Evolutionary conservation across 1,140 invertebrate species (phyloP), one percentile per base, ranked within the genome.

Genomic region (Drosophila equinoxialis): DNA sequence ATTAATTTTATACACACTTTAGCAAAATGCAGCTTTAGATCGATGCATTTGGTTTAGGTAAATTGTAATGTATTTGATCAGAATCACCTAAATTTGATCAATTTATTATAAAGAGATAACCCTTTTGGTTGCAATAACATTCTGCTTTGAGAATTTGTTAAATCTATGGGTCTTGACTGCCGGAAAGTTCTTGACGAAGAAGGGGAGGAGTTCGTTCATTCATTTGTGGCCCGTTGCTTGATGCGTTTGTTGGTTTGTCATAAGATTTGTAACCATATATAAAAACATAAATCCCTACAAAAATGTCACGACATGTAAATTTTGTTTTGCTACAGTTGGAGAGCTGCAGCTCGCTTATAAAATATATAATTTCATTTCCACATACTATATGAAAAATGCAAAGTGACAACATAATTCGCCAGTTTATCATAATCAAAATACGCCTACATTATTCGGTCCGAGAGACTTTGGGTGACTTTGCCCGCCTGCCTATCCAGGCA

Each of bases 391-490:
- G 84, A 89, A 89, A 87, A 90, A 90, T 90, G 89, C 83, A 90
- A 90, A 90, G 83, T 90, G 89, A 90, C 89, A 90, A 90, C 89
- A 90, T 90, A 90, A 90, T 90, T 90, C 89, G 89, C 89, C 89
- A 90, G 89, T 90, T 91, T 90, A 90, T 90, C 89, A 90, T 90
- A 90, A 90, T 90, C 89, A 90, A 90, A 87, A 90, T 84, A 90
- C 89, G 89, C 89, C 89, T 84, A 90, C 89, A 89, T 87, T 85
- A 71, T 76, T 70, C 61, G 61, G 66, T 64, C 65, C 74, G 55
- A 51, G 45, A 51, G 17, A 33, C 68, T 77, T 74, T 76, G 74
- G 71, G 66, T 39, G 45, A 51, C 45, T 51, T 51, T 51, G 45
- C 45, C 17, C 45, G 45, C 23, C 45, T 51, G 45, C 45, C 45